These are phyloP conservation scores for Ericerus pela DNA, from an alignment of 1,140 invertebrate species.

Conservation along the genomic window DNA sequence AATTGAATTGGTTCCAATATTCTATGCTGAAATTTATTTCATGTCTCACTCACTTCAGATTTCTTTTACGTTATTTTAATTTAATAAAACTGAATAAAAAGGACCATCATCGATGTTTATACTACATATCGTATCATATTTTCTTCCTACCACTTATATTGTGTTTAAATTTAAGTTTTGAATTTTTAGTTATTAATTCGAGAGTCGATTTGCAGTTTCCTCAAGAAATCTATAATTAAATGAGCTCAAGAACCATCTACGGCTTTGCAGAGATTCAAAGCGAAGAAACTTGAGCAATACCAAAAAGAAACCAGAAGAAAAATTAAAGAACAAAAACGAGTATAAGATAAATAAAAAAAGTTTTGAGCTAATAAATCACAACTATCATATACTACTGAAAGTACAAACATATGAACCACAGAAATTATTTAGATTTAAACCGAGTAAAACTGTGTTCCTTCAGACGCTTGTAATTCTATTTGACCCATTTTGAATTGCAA, in stretches of 20 bases:
- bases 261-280: neutral
- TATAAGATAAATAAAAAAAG: neutral
- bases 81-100: no score
- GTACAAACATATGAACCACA: neutral
- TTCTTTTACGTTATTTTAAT: no score
- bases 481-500: slow-evolving; percentile 97
- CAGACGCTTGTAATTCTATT: slow-evolving; percentile 89
- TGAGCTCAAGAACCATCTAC: neutral
- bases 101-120: no score
- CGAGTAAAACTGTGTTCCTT: slow-evolving; percentile 72
- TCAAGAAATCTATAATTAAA: neutral
- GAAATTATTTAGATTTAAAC: slow-evolving; percentile 36
- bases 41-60: no score
- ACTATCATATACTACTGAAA: neutral
- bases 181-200: neutral
- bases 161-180: neutral
- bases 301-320: neutral
- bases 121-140: no score
- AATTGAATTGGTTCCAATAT: no score
- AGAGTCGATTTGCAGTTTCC: neutral
- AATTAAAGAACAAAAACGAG: neutral
- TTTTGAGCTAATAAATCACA: neutral
- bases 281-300: neutral
- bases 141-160: no score
- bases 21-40: no score